A percentile compares a stretch with the other conserved stretches of the same genome.
phyloP scores from a whole-genome alignment of 1,140 invertebrate species.

The Whitmania pigra region DNA sequence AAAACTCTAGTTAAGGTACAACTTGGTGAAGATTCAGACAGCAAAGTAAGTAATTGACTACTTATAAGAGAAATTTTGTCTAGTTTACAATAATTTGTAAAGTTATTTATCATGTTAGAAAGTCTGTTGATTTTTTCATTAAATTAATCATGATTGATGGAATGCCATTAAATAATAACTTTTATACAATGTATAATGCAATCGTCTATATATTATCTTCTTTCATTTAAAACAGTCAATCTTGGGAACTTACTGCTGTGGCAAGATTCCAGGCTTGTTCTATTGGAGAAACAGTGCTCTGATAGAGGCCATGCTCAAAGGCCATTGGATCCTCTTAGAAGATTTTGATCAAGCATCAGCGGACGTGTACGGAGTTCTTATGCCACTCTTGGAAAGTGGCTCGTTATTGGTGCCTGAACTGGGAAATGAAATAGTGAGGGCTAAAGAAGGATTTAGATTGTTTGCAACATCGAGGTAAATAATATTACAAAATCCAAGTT shows the following conservation, averaged over 20 bases:
- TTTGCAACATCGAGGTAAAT: constrained; percentile 72
- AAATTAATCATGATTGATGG: background rate
- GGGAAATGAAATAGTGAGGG: constrained; percentile 60
- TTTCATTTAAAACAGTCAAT: constrained; percentile 52
- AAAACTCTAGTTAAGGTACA: constrained; percentile 64
- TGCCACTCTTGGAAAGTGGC: constrained; percentile 68
- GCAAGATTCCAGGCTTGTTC: constrained; percentile 92
- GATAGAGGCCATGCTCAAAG: constrained; percentile 64
- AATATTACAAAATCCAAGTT: background rate
- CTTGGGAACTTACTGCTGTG: constrained; percentile 84
- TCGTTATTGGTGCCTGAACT: constrained; percentile 71
- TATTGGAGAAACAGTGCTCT: constrained; percentile 75
- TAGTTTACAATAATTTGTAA: too few relatives aligned
- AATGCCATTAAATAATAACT: too few relatives aligned
- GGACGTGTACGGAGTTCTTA: constrained; percentile 77
- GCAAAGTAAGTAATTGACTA: constrained; percentile 49
- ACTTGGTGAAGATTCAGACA: constrained; percentile 92
- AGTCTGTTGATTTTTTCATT: background rate
- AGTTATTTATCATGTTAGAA: background rate
- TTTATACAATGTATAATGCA: too few relatives aligned
- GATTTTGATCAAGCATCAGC: constrained; percentile 84
- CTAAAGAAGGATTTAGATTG: constrained; percentile 67
- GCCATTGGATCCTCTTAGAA: constrained; percentile 85
- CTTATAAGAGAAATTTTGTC: too few relatives aligned
- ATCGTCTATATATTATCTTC: too few relatives aligned